phyloP scores from a whole-genome alignment of 2,113 vertebrate genomes.

The Cervus canadensis region DNA sequence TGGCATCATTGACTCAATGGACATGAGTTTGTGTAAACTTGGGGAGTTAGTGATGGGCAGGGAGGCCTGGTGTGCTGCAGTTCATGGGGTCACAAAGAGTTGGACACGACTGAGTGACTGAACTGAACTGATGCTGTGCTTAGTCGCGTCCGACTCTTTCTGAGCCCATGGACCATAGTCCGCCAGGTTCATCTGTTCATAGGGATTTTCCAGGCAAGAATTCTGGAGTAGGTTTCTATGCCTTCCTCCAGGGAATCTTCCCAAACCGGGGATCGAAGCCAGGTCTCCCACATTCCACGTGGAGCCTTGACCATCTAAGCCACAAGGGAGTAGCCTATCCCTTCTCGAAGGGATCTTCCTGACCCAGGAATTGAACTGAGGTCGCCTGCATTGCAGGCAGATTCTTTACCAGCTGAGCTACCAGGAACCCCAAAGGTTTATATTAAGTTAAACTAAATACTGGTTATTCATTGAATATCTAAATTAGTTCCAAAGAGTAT shows the following conservation, averaged over 20 bases:
- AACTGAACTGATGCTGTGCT: background rate
- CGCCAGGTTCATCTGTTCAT: background rate
- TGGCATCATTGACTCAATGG: background rate
- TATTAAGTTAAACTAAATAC: background rate
- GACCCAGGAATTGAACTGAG: background rate
- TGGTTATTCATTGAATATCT: background rate
- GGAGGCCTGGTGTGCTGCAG: background rate
- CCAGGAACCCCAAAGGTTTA: background rate
- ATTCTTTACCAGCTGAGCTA: background rate
- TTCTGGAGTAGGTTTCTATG: background rate
- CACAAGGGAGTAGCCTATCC: background rate
- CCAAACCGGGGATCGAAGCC: background rate
- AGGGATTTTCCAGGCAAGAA: background rate
- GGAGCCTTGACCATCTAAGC: background rate
- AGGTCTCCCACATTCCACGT: background rate
- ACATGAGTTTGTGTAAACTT: background rate
- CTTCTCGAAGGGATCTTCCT: background rate
- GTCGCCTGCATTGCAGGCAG: background rate
- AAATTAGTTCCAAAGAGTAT: background rate
- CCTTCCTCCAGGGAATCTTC: background rate
- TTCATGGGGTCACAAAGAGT: background rate
- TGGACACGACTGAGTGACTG: background rate
- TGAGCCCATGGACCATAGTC: background rate
- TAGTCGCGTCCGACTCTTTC: fast-evolving
- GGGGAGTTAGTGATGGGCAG: background rate